Evolutionary conservation across 2,888 invertebrate genomes (phyloP).

Genomic region (Galerucella nymphaeae): DNA sequence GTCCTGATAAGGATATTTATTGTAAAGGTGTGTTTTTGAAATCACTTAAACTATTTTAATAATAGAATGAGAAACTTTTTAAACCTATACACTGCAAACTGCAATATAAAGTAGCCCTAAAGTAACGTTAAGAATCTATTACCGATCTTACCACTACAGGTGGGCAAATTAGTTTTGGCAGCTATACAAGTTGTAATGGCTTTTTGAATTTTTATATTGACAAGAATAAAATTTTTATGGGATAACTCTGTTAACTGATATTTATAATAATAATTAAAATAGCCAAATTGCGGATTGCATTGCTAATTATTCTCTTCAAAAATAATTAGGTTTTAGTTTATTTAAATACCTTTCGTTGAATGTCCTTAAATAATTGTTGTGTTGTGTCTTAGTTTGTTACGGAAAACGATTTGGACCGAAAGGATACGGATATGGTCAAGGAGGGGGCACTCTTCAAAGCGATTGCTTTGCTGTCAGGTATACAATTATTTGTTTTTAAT

Average conservation of each 20-base stretch:
- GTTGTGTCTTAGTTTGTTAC: conserved; percentile 82
- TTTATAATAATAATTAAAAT: too few relatives aligned
- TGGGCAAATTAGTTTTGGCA: too few relatives aligned
- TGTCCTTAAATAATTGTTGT: conserved; percentile 39
- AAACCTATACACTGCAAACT: background rate
- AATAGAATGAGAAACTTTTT: too few relatives aligned
- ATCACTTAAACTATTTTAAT: conserved; percentile 33
- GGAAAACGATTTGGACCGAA: conserved; percentile 97
- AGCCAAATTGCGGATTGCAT: background rate
- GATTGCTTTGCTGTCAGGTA: conserved; percentile 87
- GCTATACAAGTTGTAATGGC: too few relatives aligned
- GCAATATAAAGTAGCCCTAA: background rate
- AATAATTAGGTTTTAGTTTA: background rate
- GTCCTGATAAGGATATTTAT: conserved; percentile 95
- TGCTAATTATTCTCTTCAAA: background rate
- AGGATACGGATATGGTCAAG: conserved; percentile 97
- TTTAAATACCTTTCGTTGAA: conserved; percentile 21
- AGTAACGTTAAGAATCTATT: too few relatives aligned
- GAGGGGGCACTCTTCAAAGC: conserved; percentile 92
- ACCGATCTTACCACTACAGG: too few relatives aligned
- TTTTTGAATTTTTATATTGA: too few relatives aligned
- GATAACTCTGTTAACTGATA: too few relatives aligned
- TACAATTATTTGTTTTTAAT: conserved; percentile 25
- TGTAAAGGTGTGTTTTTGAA: conserved; percentile 85
- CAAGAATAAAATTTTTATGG: too few relatives aligned